Evolutionary conservation across 2,113 vertebrate genomes (phyloP).

Genomic region (Oryctolagus cuniculus): mOryCun1.1 NC_091432.1:51241501-51242000

Average conservation of each 20-base stretch:
- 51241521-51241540: too few species aligned
- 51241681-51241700: not conserved
- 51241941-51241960: slow-evolving; percentile 58
- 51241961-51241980: slow-evolving; percentile 30
- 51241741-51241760: slow-evolving; percentile 42
- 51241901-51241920: not conserved
- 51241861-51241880: slow-evolving; percentile 10
- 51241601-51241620: too few species aligned
- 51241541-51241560: too few species aligned
- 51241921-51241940: slow-evolving; percentile 12
- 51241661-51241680: too few species aligned
- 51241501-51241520: too few species aligned
- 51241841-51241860: slow-evolving; percentile 33
- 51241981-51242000: not conserved
- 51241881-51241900: slow-evolving; percentile 46
- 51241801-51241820: slow-evolving; percentile 24
- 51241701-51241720: too few species aligned
- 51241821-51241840: not conserved
- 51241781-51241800: slow-evolving; percentile 59
- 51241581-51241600: too few species aligned
- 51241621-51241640: too few species aligned
- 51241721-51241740: slow-evolving; percentile 10
- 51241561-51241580: too few species aligned
- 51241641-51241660: too few species aligned
- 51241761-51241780: slow-evolving; percentile 13